phyloP scores from a whole-genome alignment of 2,797 vertebrate species.

The Oreochromis mossambicus region DNA sequence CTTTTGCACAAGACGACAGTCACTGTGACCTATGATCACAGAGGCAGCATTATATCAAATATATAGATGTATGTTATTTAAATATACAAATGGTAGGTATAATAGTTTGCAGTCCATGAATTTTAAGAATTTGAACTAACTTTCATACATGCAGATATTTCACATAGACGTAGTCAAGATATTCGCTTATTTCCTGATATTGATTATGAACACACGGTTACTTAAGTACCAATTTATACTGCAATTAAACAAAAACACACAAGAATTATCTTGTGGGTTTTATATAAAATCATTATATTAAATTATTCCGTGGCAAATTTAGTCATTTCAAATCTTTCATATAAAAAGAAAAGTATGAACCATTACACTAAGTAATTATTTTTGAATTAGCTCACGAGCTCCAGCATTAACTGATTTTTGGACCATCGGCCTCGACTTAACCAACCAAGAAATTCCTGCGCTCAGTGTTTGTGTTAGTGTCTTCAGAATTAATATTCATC shows the following conservation, averaged over 20 bases:
- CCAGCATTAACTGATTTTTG: neutral
- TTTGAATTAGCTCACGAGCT: neutral
- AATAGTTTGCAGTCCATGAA: neutral
- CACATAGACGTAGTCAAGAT: neutral
- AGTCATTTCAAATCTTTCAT: neutral
- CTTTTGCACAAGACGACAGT: no score
- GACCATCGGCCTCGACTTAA: neutral
- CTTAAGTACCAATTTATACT: neutral
- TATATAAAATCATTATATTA: neutral
- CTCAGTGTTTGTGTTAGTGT: neutral
- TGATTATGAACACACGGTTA: neutral
- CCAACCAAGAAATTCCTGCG: neutral
- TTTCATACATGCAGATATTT: neutral
- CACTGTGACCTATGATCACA: neutral
- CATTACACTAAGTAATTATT: neutral
- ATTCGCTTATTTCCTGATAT: neutral
- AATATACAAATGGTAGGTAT: neutral
- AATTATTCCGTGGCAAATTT: neutral
- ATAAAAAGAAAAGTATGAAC: neutral
- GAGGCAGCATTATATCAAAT: neutral
- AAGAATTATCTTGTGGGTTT: neutral
- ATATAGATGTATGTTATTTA: fast-evolving
- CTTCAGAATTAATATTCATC: neutral
- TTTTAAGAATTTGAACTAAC: neutral
- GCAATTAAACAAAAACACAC: neutral